A percentile compares a stretch with the other conserved stretches of the same genome.
Conservation (phyloP, 2,797 vertebrate genomes). For the Sebastes itinus region DNA sequence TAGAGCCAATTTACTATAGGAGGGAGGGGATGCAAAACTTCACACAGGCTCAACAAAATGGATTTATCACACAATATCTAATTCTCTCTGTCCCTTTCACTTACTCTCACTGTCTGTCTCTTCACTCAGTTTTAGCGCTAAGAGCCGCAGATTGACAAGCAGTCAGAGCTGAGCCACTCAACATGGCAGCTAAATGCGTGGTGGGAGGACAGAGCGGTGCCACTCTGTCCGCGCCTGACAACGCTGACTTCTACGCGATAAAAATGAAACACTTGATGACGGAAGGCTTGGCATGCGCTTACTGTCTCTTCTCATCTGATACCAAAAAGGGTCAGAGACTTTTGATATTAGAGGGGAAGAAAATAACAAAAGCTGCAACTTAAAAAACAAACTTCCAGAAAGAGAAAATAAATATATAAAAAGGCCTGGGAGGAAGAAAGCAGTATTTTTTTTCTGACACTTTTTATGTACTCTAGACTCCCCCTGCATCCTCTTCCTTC, state of each 20-base stretch:
- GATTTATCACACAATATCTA: conserved; percentile 36
- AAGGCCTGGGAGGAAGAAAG: conserved; percentile 37
- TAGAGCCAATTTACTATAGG: conserved; percentile 16
- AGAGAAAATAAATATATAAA: conserved; percentile 1
- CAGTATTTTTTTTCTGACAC: conserved; percentile 64
- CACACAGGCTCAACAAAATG: conserved; percentile 10
- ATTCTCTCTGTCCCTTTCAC: conserved; percentile 36
- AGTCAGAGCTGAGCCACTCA: conserved; percentile 58
- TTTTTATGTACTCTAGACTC: conserved; percentile 68
- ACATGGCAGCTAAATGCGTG: conserved; percentile 62
- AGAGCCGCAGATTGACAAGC: conserved; percentile 64
- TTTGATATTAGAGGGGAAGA: not conserved
- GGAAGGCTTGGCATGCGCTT: not conserved
- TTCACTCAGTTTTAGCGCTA: conserved; percentile 45
- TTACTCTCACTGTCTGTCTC: conserved; percentile 38
- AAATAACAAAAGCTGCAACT: conserved; percentile 15
- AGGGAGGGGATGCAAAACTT: not conserved
- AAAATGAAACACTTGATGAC: conserved; percentile 27
- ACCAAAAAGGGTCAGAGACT: not conserved
- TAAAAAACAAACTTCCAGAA: conserved; percentile 19
- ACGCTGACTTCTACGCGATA: conserved; percentile 22
- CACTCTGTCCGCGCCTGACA: conserved; percentile 35
- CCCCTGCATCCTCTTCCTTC: conserved; percentile 64
- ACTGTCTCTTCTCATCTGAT: not conserved
- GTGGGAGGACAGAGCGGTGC: conserved; percentile 30